Percentiles rank a stretch among this genome's conserved stretches.
phyloP scores from a whole-genome alignment of 2,888 invertebrate genomes.

The Drosophila bunnanda region DNA sequence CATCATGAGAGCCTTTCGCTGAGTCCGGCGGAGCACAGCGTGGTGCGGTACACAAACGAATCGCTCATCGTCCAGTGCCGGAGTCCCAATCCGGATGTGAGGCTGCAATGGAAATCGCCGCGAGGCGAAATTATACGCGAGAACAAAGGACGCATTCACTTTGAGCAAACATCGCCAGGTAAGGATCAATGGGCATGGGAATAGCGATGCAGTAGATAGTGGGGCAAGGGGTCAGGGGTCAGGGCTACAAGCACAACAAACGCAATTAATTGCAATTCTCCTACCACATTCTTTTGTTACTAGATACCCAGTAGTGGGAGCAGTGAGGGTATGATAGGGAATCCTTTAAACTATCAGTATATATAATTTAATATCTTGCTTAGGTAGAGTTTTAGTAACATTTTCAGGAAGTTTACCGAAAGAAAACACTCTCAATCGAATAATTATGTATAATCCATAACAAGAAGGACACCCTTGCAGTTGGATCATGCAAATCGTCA shows the following conservation, averaged over 20 bases:
- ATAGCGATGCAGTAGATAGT: conserved; percentile 16
- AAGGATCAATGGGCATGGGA: conserved; percentile 40
- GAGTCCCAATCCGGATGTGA: conserved; percentile 74
- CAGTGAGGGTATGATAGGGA: background rate
- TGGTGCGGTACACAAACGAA: conserved; percentile 85
- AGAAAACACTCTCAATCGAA: too few species aligned
- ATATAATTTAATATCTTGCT: background rate
- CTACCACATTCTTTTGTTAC: conserved; percentile 25
- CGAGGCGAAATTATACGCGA: conserved; percentile 83
- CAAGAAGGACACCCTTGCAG: too few species aligned
- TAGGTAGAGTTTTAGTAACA: too few species aligned
- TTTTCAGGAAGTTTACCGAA: background rate
- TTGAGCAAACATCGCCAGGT: conserved; percentile 82
- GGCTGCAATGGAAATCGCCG: conserved; percentile 84
- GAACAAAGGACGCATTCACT: conserved; percentile 85
- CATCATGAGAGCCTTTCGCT: conserved; percentile 81
- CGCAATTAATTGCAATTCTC: conserved; percentile 72
- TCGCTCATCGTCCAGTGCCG: conserved; percentile 85
- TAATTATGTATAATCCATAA: background rate
- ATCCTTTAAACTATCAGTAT: too few species aligned
- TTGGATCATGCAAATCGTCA: too few species aligned
- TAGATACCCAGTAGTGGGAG: background rate
- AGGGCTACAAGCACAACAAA: conserved; percentile 64
- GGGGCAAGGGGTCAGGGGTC: conserved; percentile 6
- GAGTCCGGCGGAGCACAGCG: conserved; percentile 81